Base-by-base conservation (phyloP, 2,888 invertebrate genomes). In the Prosopocoilus inquinatus region DNA sequence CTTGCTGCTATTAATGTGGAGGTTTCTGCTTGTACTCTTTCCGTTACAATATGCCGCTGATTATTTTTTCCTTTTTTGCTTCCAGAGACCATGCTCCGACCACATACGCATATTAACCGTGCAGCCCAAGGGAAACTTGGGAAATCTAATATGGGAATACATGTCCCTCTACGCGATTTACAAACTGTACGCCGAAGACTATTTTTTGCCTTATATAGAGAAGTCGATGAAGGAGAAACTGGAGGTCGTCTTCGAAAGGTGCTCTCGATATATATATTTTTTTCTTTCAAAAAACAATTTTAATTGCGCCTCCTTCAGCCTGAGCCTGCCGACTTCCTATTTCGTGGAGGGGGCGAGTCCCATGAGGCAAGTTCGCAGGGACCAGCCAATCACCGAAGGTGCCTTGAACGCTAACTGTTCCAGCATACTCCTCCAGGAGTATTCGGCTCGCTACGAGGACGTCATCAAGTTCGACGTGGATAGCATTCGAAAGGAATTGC, bases 381-480 rank as follows among this genome's bases (percentile, higher is more conserved):
- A 28, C 20, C 20, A 41, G 16, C 41, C 9, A 7, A 13, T 41
- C 9, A 13, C 41, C 9, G 12, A 13, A 15, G 12, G 9, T 9
- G 41, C 13, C 41, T 9, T 15, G 9, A 13, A 15, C 9, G 15
- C 8, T 1, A 16, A 11, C 3, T 13, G 12, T 13, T 7, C 9
- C 16, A 49, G 45, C 46, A 44, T 50, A 32, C 13, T 20, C 5
- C 28, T 59, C 2, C 50, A 50, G 2, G 33, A 32, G 11, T 59
- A 56, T 43, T 56, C 57, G 3, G 50, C 55, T 5, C 49, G 60
- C 33, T 58, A 60, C 36, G 55, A 60, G 7, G 57, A 54, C 9
- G 44, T 60, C 8, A 9, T 57, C 4, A 34, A 57, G 9, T 58
- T 50, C 33, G 57, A 57, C 9, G 16, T 60, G 13, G 46, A 60